These are phyloP conservation scores for Cheracebus regulus DNA, from an alignment of 2,797 vertebrate species.

Conservation along the genomic window DNA sequence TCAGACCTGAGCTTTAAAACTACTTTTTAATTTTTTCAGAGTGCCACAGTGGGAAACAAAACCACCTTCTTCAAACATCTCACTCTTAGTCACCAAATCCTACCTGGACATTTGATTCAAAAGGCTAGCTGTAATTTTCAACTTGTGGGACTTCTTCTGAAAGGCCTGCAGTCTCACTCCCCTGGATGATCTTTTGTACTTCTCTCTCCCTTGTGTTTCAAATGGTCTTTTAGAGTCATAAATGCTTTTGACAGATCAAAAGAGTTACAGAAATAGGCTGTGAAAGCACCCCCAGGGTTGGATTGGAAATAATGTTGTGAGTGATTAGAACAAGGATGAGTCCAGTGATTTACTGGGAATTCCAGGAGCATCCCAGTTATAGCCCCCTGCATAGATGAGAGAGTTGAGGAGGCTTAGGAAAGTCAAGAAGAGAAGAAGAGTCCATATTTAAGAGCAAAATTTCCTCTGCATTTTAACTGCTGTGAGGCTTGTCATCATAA, in stretches of 20 bases:
- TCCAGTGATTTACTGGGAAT: neutral
- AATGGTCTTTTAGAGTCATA: neutral
- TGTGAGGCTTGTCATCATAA: neutral
- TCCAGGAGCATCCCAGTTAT: neutral
- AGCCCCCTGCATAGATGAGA: neutral
- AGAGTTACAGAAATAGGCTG: constrained; percentile 39
- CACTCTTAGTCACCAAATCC: neutral
- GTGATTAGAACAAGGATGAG: neutral
- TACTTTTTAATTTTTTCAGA: constrained; percentile 1
- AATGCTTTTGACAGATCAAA: constrained; percentile 38
- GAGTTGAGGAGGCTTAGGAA: neutral
- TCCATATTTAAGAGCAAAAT: neutral
- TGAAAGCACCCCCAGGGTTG: neutral
- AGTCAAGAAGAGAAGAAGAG: neutral
- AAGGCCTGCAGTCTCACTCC: neutral
- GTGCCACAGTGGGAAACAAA: constrained; percentile 35
- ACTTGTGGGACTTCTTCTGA: neutral
- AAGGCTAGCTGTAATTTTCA: constrained; percentile 36
- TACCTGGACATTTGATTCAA: constrained; percentile 7
- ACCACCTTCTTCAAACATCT: constrained; percentile 23
- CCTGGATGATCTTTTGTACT: neutral
- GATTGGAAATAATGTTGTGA: constrained; percentile 9
- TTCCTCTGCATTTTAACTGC: neutral
- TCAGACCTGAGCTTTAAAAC: constrained; percentile 40
- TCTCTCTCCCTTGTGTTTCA: constrained; percentile 17